Percentiles rank a stretch among this genome's conserved stretches.
These are phyloP conservation scores for Leguminivora glycinivorella DNA, from an alignment of 1,140 invertebrate genomes.

Conservation along the genomic window DNA sequence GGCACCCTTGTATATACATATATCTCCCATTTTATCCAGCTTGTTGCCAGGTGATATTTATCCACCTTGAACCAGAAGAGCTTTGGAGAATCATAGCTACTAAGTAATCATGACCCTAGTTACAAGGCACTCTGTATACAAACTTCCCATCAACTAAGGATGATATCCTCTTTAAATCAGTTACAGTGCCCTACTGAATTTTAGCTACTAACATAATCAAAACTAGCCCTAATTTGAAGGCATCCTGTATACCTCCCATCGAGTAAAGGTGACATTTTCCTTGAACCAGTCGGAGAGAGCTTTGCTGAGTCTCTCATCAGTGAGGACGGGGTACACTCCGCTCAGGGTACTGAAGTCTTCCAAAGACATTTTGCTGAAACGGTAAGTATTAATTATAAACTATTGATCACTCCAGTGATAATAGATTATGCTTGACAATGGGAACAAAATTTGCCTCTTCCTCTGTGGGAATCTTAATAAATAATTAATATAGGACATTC, in stretches of 20 bases:
- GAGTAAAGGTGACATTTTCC: slow-evolving; percentile 47
- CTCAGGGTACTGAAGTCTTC: slow-evolving; percentile 48
- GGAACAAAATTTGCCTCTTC: no score
- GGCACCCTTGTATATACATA: no score
- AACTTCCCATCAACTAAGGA: slow-evolving; percentile 65
- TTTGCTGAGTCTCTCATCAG: slow-evolving; percentile 44
- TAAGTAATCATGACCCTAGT: no score
- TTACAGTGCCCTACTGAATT: slow-evolving; percentile 46
- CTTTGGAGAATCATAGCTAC: no score
- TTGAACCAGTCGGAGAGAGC: slow-evolving; percentile 56
- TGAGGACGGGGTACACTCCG: slow-evolving; percentile 47
- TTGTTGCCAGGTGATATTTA: no score
- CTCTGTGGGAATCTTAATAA: no score
- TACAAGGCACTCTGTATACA: not conserved
- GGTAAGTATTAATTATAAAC: slow-evolving; percentile 9
- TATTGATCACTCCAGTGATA: no score
- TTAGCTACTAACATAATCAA: not conserved
- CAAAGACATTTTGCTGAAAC: slow-evolving; percentile 33
- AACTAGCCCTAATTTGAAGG: not conserved
- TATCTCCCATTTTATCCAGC: no score
- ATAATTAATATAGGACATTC: no score
- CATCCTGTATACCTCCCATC: slow-evolving; percentile 54
- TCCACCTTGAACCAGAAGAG: no score
- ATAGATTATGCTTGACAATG: no score
- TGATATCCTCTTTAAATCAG: slow-evolving; percentile 50